Base-by-base conservation (phyloP, 2,113 vertebrate genomes). In the Ia io region DNA sequence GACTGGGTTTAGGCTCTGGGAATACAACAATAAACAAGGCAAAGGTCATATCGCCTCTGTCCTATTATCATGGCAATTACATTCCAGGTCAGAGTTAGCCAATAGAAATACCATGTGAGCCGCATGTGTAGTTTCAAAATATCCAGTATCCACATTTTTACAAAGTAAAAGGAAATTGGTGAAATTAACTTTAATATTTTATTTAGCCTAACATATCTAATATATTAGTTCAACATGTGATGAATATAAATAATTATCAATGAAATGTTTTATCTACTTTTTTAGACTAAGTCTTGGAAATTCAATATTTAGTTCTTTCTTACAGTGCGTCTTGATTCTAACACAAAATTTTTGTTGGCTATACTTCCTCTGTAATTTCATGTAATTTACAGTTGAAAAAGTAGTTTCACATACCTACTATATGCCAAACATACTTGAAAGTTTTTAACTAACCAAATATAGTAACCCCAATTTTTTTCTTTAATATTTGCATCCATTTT, bases 171-270 rank as follows among this genome's bases (percentile, higher is more conserved):
- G 17, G 11, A 51, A 37, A 69, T 16, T 44, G 44, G 30, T 63
- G 16, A 76, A 89, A 61, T 93, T 83, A 56, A 90, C 53, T 69
- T 95, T 11, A 92, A 65, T 56, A 78, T 71, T 76, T 77, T 67
- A 76, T 69, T 79, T 84, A 76, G 30, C 28, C 12, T 65, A 47
- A 32, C 25, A 69, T 80, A 85, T 76, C 2, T 8, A 65, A 91
- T 84, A 76, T 87, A 78, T 42, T 59, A 70, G 70, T 90, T 84
- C 56, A 90, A 56, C 35, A 80, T 84, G 25, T 40, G 22, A 32
- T 49, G 69, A 49, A 63, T 67, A 65, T 14, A 74, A 93, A 88
- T 13, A 95, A 69, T 93, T 40, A 84, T 53, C 70, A 82, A 61
- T 67, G 49, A 71, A 17, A 20, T 30, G 22, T 25, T 95, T 82